Base-by-base conservation (phyloP, 2,797 vertebrate genomes). In the Knipowitschia caucasica region DNA sequence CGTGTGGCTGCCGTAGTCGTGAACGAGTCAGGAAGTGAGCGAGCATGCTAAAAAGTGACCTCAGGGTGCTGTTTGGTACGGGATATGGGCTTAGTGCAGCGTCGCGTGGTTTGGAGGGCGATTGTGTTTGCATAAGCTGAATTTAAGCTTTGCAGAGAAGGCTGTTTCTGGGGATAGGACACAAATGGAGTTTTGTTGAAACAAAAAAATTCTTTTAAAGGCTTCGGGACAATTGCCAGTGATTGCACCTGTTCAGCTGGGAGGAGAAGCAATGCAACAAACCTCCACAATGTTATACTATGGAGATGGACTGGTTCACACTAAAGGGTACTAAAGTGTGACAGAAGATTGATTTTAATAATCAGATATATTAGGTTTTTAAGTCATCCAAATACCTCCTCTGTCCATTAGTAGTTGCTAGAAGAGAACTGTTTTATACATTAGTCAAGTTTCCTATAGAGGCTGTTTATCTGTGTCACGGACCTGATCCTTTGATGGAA, bases 11-110 rank as follows among this genome's bases (percentile, higher is more conserved):
- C 67, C 57, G 67, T 42, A 59, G 55, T 69, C 53, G 64, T 64
- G 62, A 77, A 62, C 12, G 4, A 15, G 69, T 56, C 45, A 61
- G 60, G 76, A 60, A 78, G 69, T 64, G 59, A 71, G 43, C 23
- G 49, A 40, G 12, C 38, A 60, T 15, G 62, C 8, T 42, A 52
- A 53, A 47, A 54, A 70, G 39, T 78, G 67, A 67, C 69, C 72
- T 30, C 56, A 56, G 72, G 70, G 64, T 33, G 59, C 36, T 59
- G 35, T 24, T 61, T 56, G 14, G 24, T 27, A 26, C 25, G 23
- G 15, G 42, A 44, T 27, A 44, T 1, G n/a, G n/a, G 42, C 24
- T 44, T 10, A 17, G 24, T n/a, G 1, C 14, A 23, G 40, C 42
- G 4, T 25, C 7, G 40, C 23, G 7, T 1, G 14, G 12, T 40